Base-by-base conservation (phyloP, 2,888 invertebrate species). In the Stictocephala bisonia region DNA sequence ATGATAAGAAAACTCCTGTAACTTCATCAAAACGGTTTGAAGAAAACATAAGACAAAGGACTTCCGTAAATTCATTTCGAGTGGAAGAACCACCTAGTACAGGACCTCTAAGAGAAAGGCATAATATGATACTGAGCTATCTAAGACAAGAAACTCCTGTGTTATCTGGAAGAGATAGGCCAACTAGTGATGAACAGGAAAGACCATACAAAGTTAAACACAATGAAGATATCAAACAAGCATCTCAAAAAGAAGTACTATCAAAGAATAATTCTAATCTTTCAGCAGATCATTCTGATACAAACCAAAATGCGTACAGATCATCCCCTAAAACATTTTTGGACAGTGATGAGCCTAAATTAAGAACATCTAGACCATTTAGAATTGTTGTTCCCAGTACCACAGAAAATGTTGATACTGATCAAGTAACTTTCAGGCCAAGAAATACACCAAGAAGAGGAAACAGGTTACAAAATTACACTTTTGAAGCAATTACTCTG, bases 11-110 rank as follows among this genome's bases (percentile, higher is more conserved):
- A 26, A 27, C 66, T 40, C 72, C 72, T 13, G 53, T 66, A 13
- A 72, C 51, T 18, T 51, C 73, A 20, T 73, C 73, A n/a, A 70
- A 35, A 53, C 50, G 29, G 41, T 15, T 64, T 20, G 44, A 58
- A 41, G 67, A 48, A 15, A 51, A n/a, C 13, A 15, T n/a, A 44
- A 72, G 56, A 31, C 67, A 51, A 53, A 66, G 44, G 27, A 27
- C 66, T 2, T 29, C 41, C 29, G 13, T 56, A 18, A 73, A 70
- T 22, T 69, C 70, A 41, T 73, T 70, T 31, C 35, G 31, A 51
- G 72, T 72, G 15, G 72, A 66, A 66, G 72, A 72, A 50, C 64
- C 72, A 53, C 50, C 50, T 15, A 72, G 44, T 27, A 64, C 41
- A 26, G 44, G 64, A 1, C 40, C 40, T n/a, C 18, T 22, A 15